phyloP scores from a whole-genome alignment of 2,113 vertebrate genomes.

The Tiliqua scincoides region DNA sequence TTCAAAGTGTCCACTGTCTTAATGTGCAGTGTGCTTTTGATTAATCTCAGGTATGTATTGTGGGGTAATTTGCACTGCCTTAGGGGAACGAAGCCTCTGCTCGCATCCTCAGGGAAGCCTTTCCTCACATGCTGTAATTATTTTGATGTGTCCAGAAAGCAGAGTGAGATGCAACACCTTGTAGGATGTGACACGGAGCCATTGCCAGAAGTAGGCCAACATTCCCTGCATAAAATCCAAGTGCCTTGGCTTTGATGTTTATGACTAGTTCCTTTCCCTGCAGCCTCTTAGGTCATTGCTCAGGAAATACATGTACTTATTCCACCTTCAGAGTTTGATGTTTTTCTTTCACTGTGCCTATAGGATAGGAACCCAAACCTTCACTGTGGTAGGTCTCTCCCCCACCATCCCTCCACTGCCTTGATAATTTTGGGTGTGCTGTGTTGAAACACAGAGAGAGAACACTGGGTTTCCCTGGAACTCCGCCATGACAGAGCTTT shows the following conservation, averaged over 20 bases:
- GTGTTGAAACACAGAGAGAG: not conserved
- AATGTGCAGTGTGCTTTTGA: not conserved
- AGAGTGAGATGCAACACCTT: not conserved
- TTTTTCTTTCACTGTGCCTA: not conserved
- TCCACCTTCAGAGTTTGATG: not conserved
- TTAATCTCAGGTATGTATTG: not conserved
- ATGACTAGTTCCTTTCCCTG: not conserved
- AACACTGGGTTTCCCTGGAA: not conserved
- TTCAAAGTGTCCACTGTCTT: too few species aligned
- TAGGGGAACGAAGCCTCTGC: not conserved
- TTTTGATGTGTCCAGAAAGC: not conserved
- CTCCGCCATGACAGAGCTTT: not conserved
- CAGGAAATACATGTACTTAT: slow-evolving; percentile 2
- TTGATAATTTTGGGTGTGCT: not conserved
- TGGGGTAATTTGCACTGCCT: not conserved
- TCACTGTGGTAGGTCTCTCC: not conserved
- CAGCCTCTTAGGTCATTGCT: not conserved
- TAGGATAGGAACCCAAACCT: not conserved
- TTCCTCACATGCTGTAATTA: not conserved
- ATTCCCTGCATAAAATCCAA: not conserved
- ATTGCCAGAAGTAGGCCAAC: too few species aligned
- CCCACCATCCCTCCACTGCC: too few species aligned
- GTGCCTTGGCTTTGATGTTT: not conserved
- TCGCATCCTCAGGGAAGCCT: not conserved
- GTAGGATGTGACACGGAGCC: not conserved